Conservation (phyloP, 2,113 vertebrate genomes). For the Psammodynastes pulverulentus region DNA sequence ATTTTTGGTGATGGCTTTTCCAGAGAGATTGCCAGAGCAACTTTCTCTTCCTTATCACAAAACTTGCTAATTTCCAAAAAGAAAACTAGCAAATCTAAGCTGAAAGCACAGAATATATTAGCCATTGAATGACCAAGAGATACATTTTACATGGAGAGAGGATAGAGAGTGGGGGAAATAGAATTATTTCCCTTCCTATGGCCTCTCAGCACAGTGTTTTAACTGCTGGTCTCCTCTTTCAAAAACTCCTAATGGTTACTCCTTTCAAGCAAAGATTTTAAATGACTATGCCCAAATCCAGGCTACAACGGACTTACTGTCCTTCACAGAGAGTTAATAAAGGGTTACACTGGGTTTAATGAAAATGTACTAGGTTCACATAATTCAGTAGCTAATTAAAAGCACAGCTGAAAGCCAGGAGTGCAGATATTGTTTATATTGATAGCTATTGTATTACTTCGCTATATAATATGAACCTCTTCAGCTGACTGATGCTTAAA, state of each 20-base stretch:
- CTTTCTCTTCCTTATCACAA: conserved; percentile 59
- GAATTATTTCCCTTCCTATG: conserved; percentile 35
- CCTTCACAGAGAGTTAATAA: conserved; percentile 63
- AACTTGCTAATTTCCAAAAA: conserved; percentile 56
- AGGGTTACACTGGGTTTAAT: conserved; percentile 61
- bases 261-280: conserved; percentile 61
- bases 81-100: conserved; percentile 55
- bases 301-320: conserved; percentile 34
- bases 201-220: conserved; percentile 56
- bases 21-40: conserved; percentile 40
- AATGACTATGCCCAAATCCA: conserved; percentile 44
- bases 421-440: conserved; percentile 69
- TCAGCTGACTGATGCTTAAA: conserved; percentile 77
- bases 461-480: conserved; percentile 74
- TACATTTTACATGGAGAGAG: conserved; percentile 52
- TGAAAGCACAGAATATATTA: conserved; percentile 62
- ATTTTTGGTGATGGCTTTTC: conserved; percentile 30
- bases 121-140: conserved; percentile 49
- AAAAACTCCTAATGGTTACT: conserved; percentile 52
- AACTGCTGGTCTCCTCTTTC: conserved; percentile 43
- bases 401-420: conserved; percentile 59
- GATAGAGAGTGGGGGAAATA: conserved; percentile 30
- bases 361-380: conserved; percentile 63
- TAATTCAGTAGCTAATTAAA: conserved; percentile 73
- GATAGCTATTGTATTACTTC: conserved; percentile 75